Evolutionary conservation across 2,888 invertebrate genomes (phyloP).

Genomic region (Amitus sp.): DNA sequence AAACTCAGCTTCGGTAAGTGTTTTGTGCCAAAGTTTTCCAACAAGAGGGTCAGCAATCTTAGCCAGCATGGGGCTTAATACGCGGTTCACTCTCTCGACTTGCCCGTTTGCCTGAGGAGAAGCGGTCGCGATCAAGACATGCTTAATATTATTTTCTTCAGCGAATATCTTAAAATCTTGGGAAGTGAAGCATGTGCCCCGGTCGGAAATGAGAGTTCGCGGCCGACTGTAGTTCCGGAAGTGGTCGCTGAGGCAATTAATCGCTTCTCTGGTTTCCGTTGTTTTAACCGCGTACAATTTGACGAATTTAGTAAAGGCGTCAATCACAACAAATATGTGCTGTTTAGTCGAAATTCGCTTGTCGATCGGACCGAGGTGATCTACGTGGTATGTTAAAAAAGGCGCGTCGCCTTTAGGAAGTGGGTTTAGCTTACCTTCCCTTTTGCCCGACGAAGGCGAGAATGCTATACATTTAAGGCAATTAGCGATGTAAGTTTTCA

Average conservation of each 20-base stretch:
- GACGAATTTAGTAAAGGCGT: constrained; percentile 35
- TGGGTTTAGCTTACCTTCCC: constrained; percentile 4
- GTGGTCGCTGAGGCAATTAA: constrained; percentile 48
- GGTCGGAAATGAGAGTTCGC: constrained; percentile 53
- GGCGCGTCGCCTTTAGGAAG: constrained; percentile 13
- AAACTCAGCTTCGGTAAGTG: constrained; percentile 9
- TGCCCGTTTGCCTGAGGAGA: constrained; percentile 56
- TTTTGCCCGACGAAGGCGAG: not conserved
- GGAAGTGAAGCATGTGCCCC: constrained; percentile 56
- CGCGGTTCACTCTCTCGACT: constrained; percentile 52
- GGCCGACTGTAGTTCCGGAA: constrained; percentile 48
- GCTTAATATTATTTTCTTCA: constrained; percentile 43
- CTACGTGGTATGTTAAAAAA: constrained; percentile 13
- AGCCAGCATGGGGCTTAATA: constrained; percentile 7
- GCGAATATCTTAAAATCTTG: constrained; percentile 51
- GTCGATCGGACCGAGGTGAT: constrained; percentile 20
- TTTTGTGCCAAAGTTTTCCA: constrained; percentile 1
- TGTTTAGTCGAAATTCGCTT: constrained; percentile 1
- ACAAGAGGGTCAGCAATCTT: constrained; percentile 36
- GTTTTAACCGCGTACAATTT: not conserved
- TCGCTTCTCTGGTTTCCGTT: constrained; percentile 36
- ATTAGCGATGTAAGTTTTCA: constrained; percentile 58
- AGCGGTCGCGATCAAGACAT: constrained; percentile 45
- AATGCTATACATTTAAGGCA: constrained; percentile 55
- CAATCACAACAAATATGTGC: constrained; percentile 35